Conservation (phyloP, 2,113 vertebrate genomes). For the Bos javanicus region DNA sequence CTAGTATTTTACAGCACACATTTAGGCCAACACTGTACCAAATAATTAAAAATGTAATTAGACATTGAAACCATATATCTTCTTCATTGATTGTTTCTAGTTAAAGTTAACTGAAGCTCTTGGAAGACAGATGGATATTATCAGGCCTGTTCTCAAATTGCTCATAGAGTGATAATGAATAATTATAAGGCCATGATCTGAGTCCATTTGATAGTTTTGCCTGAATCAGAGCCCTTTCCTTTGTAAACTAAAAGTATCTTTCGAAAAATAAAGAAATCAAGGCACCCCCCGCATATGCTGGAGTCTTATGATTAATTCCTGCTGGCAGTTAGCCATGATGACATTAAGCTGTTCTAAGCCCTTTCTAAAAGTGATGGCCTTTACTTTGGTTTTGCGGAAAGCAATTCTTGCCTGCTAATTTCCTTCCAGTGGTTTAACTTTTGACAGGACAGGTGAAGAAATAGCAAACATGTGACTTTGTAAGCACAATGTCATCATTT, state of each 20-base stretch:
- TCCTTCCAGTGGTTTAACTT: background rate
- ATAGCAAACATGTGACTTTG: background rate
- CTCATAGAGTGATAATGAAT: background rate
- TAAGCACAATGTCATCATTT: background rate
- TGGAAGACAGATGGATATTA: background rate
- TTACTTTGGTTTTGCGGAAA: background rate
- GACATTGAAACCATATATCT: background rate
- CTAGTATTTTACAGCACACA: background rate
- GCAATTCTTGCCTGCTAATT: background rate
- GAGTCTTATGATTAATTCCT: background rate
- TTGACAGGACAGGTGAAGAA: background rate
- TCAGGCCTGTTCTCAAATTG: background rate
- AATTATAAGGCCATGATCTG: background rate
- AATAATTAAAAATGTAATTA: constrained; percentile 14
- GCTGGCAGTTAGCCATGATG: background rate
- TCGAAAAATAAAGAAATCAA: constrained; percentile 23
- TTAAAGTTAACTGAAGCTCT: background rate
- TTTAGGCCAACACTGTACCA: background rate
- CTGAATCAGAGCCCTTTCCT: background rate
- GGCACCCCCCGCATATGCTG: background rate
- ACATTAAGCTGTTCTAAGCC: background rate
- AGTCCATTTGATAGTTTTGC: background rate
- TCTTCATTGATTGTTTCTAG: constrained; percentile 31
- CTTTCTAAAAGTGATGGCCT: background rate
- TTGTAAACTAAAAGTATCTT: background rate